A percentile compares a stretch with the other conserved stretches of the same genome.
Evolutionary conservation across 2,888 invertebrate species (phyloP).

Genomic region (Chymomyza fuscimana): DNA sequence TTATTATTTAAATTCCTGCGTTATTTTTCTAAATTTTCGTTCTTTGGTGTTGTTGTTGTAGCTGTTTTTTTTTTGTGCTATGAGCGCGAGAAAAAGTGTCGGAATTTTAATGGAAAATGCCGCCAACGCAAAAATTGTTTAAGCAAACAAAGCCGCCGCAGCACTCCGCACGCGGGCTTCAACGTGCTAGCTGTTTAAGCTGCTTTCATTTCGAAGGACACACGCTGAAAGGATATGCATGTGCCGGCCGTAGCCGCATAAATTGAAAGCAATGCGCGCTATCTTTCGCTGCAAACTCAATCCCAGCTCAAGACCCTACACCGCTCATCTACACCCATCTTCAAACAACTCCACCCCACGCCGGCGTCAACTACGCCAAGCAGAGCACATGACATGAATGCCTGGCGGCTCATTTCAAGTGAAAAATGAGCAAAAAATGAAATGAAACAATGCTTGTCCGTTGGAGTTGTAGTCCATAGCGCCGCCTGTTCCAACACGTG

Average conservation of each 20-base stretch:
- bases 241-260: conserved; percentile 40
- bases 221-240: conserved; percentile 62
- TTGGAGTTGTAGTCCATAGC: conserved; percentile 13
- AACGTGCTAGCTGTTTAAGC: conserved; percentile 57
- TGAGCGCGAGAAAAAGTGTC: conserved; percentile 46
- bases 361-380: not conserved
- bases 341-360: not conserved
- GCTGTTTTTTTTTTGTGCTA: conserved; percentile 30
- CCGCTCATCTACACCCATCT: not conserved
- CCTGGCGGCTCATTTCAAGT: conserved; percentile 69
- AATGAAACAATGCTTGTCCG: conserved; percentile 76
- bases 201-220: conserved; percentile 66
- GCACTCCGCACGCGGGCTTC: conserved; percentile 18
- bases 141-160: conserved; percentile 62
- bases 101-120: conserved; percentile 79
- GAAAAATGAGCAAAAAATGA: conserved; percentile 73
- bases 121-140: conserved; percentile 64
- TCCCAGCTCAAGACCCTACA: not conserved
- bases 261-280: conserved; percentile 64
- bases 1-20: conserved; percentile 74
- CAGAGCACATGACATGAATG: conserved; percentile 67
- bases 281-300: conserved; percentile 27
- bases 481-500: conserved; percentile 1
- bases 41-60: conserved; percentile 29
- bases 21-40: conserved; percentile 71